Base-by-base conservation (phyloP, 2,797 vertebrate species). In the Scolopax rusticola region DNA sequence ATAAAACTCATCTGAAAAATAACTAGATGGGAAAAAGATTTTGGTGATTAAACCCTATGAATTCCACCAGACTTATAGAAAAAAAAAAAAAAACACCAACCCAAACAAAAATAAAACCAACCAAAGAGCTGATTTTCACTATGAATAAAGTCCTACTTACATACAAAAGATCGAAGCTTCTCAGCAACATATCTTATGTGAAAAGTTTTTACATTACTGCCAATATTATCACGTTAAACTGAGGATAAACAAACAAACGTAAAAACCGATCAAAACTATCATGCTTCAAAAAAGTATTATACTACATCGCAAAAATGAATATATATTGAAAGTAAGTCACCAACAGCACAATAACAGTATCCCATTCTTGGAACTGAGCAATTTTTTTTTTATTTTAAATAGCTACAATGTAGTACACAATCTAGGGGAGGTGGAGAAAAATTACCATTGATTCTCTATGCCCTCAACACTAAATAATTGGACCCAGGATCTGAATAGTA, bases 401-500 rank as follows among this genome's bases (percentile, higher is more conserved):
- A 90, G 30, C n/a, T 71, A 56, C 63, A 79, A 40, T 40, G 25
- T 56, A 87, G n/a, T 78, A 85, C n/a, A 43, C 36, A 79, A 89
- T 81, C 63, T 68, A 78, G 13, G n/a, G 32, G 16, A 85, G 18
- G 23, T 69, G 14, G 33, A 64, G 17, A 83, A 92, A 93, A 96
- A 91, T 65, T 71, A 77, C 41, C 43, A 88, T 20, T 70, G 69
- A 84, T 90, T 94, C 83, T 76, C 79, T 87, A 36, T 85, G 50
- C 10, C 4, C 21, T 77, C 53, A 68, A 85, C 77, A 95, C 60
- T 47, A 74, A 84, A 68, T 51, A 92, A 89, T 86, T 75, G 48
- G 20, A 74, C 32, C 25, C 43, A 84, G 83, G 25, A 96, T n/a
- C 75, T 91, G 93, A 96, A 95, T 65, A 77, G 77, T 20, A 76